Evolutionary conservation across 2,113 vertebrate genomes (phyloP), one percentile per base, ranked within the genome.

Genomic region (Sinosuthora webbiana): DNA sequence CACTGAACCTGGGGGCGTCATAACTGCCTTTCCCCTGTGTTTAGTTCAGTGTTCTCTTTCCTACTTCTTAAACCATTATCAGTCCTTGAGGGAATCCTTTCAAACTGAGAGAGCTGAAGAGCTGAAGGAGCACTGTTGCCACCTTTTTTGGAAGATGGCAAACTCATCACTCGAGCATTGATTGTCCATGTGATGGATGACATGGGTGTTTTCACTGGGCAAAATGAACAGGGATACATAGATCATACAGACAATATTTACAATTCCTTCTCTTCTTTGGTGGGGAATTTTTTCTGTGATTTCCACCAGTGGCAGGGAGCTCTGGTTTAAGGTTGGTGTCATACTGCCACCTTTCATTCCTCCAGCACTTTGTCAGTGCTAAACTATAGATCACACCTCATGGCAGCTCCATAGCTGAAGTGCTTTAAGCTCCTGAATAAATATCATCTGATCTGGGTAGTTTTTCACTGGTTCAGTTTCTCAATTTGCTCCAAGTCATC

Each of bases 401-500:
- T 49, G 55, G 37, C 55, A 83, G 31, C 74, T 92, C 55, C 59
- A 53, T 2, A 86, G 80, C 45, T 65, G 44, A 73, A 57, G 30
- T 74, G 28, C n/a, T 77, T 94, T 80, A 69, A 88, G 24, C 7
- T 90, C 41, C 39, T 80, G 55, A 77, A 92, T 73, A 92, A 92
- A 62, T 86, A 53, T 52, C 1, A 14, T 86, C 65, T 57, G 6
- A 62, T 76, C 41, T 44, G n/a, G 5, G 41, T 31, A 62, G 31
- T 44, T 96, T 90, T 88, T 90, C 71, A 62, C n/a, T 5, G 13
- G 3, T 83, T 86, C 4, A 0, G 15, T 79, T 94, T 73, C 75
- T 79, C 62, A 80, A 7, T 83, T 93, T 95, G 44, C 93, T 95
- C 44, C 37, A 44, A 90, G 79, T 68, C 83, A 86, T 62, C 28